Evolutionary conservation across 2,888 invertebrate species (phyloP).

Genomic region (Tethea ocularis): DNA sequence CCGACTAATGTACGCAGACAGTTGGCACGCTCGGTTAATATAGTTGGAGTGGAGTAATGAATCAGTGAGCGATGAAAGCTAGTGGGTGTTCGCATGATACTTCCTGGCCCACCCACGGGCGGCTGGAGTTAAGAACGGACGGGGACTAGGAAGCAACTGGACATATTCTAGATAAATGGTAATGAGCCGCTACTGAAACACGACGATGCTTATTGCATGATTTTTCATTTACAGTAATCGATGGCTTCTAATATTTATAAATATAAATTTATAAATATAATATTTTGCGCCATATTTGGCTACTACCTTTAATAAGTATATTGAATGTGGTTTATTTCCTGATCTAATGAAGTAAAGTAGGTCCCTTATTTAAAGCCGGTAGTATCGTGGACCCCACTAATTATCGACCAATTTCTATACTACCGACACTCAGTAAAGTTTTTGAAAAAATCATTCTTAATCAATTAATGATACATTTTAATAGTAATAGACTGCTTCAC

Average conservation of each 20-base stretch:
- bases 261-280: no score
- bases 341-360: no score
- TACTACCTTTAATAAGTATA: no score
- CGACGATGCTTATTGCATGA: background rate
- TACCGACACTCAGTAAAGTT: no score
- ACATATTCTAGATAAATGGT: background rate
- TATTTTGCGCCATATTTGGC: no score
- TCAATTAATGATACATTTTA: no score
- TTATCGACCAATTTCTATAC: no score
- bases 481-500: no score
- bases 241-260: background rate
- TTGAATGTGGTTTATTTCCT: no score
- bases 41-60: constrained; percentile 56
- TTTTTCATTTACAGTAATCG: background rate
- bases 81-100: constrained; percentile 67
- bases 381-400: no score
- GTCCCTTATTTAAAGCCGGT: no score
- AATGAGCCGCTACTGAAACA: background rate
- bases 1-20: constrained; percentile 52
- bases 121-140: constrained; percentile 32
- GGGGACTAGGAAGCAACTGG: constrained; percentile 41
- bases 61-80: constrained; percentile 72
- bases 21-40: constrained; percentile 41
- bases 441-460: no score
- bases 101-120: constrained; percentile 77